Evolutionary conservation across 2,888 invertebrate genomes (phyloP), one percentile per base, ranked within the genome.

Genomic region (Magallana nippona): DNA sequence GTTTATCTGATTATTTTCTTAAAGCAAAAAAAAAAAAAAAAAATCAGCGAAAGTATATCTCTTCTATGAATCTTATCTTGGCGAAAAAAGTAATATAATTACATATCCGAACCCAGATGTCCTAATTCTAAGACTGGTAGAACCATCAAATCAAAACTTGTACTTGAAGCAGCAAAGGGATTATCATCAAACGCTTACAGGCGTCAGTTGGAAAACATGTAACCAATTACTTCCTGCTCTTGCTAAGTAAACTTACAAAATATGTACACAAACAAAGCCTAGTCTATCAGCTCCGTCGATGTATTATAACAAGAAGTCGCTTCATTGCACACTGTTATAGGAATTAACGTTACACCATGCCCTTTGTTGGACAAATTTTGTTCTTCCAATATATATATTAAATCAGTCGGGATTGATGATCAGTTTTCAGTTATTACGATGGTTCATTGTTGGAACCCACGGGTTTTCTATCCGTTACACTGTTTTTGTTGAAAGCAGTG

Each of bases 131-230:
- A 27, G 15, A 71, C 27, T 71, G 1, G 27, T 15, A 71, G 71
- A 71, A 22, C 71, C 32, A 71, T 71, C 71, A 63, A 63, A 22
- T 63, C 19, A 32, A 71, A 71, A 22, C 32, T 71, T 27, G 15
- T 15, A 27, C 32, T 2, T 71, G 22, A 71, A 27, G 22, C 27
- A 27, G 71, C 27, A 27, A 71, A 13, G 19, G 71, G 22, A 71
- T 71, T 71, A 71, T 22, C 71, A 71, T 71, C 32, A 71, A 32
- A 71, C 71, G 27, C 71, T 27, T 32, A 71, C 27, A 71, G 71
- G 32, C 71, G 71, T 32, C 71, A 27, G 71, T 71, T 13, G 22
- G 71, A 32, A 71, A 71, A 32, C 8, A 22, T 27, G 32, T 71
- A 71, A 13, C 15, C 71, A 71, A 71, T 71, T 71, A 71, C 71